These are phyloP conservation scores for Anseranas semipalmata DNA, from an alignment of 2,113 vertebrate genomes.

Conservation along the genomic window DNA sequence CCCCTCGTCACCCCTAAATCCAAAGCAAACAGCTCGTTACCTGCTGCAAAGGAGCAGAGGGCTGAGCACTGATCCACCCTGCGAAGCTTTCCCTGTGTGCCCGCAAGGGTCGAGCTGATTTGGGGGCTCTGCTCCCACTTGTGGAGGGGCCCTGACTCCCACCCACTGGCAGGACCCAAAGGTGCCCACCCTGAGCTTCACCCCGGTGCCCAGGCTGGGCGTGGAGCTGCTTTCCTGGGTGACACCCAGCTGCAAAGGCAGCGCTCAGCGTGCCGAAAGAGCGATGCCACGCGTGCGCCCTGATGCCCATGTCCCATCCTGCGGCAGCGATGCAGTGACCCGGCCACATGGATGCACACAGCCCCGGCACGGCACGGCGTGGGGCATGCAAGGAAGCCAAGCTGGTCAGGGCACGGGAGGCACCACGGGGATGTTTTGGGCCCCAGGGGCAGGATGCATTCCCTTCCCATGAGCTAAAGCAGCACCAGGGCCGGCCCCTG, in stretches of 20 bases:
- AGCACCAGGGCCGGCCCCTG: fast-evolving
- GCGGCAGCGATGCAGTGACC: background rate
- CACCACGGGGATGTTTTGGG: background rate
- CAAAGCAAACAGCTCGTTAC: background rate
- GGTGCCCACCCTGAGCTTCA: background rate
- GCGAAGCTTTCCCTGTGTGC: background rate
- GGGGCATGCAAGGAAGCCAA: background rate
- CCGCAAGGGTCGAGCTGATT: background rate
- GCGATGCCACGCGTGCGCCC: fast-evolving
- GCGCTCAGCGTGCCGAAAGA: fast-evolving
- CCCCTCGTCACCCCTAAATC: background rate
- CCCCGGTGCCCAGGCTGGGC: background rate
- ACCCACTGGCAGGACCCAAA: background rate
- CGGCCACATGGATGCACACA: background rate
- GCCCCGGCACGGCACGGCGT: background rate
- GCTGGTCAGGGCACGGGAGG: background rate
- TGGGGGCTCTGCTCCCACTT: background rate
- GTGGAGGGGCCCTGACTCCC: background rate
- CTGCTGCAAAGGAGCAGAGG: background rate
- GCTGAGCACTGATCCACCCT: fast-evolving
- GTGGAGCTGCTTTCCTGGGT: background rate
- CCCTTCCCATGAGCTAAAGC: constrained; percentile 19
- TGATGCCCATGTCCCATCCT: background rate
- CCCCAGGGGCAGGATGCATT: background rate
- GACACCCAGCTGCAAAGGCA: background rate